Conservation (phyloP, 2,888 invertebrate species). For the Frankliniella fusca region DNA sequence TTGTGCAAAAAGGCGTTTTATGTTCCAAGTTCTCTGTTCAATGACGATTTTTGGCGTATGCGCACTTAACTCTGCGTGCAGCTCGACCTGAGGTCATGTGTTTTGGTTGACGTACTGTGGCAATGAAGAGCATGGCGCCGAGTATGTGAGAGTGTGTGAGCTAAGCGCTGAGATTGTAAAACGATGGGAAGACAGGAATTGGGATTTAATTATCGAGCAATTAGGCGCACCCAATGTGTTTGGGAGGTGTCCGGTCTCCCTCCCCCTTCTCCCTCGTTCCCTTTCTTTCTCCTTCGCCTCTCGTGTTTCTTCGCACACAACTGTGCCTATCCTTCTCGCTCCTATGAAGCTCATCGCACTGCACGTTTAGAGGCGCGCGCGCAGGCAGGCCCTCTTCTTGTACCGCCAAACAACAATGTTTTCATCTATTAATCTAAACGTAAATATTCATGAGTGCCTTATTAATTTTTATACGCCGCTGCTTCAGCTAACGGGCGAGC, state of each 20-base stretch:
- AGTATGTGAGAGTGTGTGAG: too few species aligned
- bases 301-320: not conserved
- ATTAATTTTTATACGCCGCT: slow-evolving; percentile 26
- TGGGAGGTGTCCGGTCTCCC: not conserved
- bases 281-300: not conserved
- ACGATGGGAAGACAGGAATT: not conserved
- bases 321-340: not conserved
- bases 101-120: too few species aligned
- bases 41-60: too few species aligned
- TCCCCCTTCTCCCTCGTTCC: not conserved
- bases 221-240: slow-evolving; percentile 14
- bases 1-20: too few species aligned
- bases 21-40: too few species aligned
- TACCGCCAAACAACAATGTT: slow-evolving; percentile 23
- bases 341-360: not conserved
- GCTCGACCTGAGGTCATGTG: not conserved
- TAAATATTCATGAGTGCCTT: slow-evolving; percentile 12
- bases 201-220: slow-evolving; percentile 20
- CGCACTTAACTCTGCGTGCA: not conserved
- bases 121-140: too few species aligned
- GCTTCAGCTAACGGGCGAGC: slow-evolving; percentile 9
- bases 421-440: slow-evolving; percentile 23
- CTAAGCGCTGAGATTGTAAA: too few species aligned
- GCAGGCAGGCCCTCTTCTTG: not conserved
- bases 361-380: too few species aligned